Conservation (phyloP, 2,888 invertebrate genomes). For the Rotaria sp. region DNA sequence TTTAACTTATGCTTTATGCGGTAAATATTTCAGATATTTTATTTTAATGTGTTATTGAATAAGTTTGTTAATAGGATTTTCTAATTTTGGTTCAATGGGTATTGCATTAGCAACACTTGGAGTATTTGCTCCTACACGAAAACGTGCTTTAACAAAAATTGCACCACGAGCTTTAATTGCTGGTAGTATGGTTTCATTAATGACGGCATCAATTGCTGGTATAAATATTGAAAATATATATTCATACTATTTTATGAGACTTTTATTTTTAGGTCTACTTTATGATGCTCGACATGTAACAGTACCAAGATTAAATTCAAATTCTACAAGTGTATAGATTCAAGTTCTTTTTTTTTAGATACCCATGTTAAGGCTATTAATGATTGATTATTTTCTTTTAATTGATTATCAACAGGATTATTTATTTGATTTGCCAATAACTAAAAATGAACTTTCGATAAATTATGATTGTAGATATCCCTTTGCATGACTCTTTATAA, state of each 20-base stretch:
- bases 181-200: conserved; percentile 8
- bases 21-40: conserved; percentile 35
- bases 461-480: too few relatives aligned
- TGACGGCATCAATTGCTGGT: conserved; percentile 17
- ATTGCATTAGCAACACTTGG: conserved; percentile 48
- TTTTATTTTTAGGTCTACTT: not conserved
- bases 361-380: too few relatives aligned
- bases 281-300: not conserved
- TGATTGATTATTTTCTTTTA: too few relatives aligned
- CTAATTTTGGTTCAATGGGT: conserved; percentile 50
- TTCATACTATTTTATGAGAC: not conserved
- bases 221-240: not conserved
- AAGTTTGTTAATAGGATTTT: conserved; percentile 42
- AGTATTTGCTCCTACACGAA: conserved; percentile 48
- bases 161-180: conserved; percentile 50
- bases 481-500: too few relatives aligned
- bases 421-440: too few relatives aligned
- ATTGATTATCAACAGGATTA: too few relatives aligned
- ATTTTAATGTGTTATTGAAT: not conserved
- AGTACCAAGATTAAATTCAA: not conserved
- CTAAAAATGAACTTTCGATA: too few relatives aligned
- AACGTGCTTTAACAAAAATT: conserved; percentile 45
- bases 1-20: conserved; percentile 51
- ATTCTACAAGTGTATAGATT: not conserved
- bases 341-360: too few relatives aligned